Evolutionary conservation across 2,888 invertebrate species (phyloP), one percentile per base, ranked within the genome.

Genomic region (Chelonus formosanus): DNA sequence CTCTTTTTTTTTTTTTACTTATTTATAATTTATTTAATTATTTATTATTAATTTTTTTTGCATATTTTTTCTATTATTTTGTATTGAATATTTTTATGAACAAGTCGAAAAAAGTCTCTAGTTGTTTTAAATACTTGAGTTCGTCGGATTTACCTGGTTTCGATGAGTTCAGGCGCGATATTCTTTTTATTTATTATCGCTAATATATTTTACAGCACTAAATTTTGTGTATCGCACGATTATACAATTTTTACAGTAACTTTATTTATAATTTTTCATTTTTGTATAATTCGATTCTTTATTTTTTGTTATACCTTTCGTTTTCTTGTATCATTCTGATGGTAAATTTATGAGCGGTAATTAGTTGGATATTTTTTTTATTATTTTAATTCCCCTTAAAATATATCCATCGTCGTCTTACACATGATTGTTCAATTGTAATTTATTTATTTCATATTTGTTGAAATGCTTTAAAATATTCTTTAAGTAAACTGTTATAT

Each of bases 21-120:
- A 62, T 63, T 58, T 61, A 52, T 63, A 63, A 36, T 65, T 57
- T 3, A 34, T 60, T 40, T 45, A n/a, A 35, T 65, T 56, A 58
- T 35, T 43, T 54, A 63, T 70, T 36, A 67, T 55, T 66, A 65
- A 70, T 50, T 45, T 20, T 43, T 54, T 56, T 44, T 57, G 20
- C 20, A 20, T 20, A 20, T 57, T 57, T 6, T 36, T 58, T 59
- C 36, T 55, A 34, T 53, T 57, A 40, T 32, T 45, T 20, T 65
- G 31, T 48, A 52, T 52, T 48, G 43, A 55, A 61, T 54, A 60
- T 55, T 44, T 44, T 70, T 55, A 66, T 66, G 63, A 69, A 71
- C 63, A 55, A 66, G 20, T 71, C 59, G 60, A 71, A 69, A 68
- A 69, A 67, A 62, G 67, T 67, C 3, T 48, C 63, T 67, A 63